Evolutionary conservation across 2,113 vertebrate genomes (phyloP), one percentile per base, ranked within the genome.

Genomic region (Psittacula cyanocephala): DNA sequence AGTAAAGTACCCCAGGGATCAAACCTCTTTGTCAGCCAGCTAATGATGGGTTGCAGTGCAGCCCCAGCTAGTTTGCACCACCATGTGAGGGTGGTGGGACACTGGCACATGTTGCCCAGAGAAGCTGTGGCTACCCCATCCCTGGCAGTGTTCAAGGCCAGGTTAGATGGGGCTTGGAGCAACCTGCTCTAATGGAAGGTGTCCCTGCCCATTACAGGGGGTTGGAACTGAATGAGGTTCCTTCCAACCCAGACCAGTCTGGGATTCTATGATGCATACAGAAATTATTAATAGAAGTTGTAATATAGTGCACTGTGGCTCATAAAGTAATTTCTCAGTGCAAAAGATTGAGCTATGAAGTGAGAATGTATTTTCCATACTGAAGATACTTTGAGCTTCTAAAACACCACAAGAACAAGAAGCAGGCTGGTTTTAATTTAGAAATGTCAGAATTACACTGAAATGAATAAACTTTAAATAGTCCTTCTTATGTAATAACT

Each of bases 401-500:
- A 28, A 67, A 92, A 31, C 60, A 89, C 44, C 13, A 71, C 43
- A 71, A 65, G 52, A 85, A 62, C 15, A 49, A 80, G 74, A n/a
- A 92, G 33, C 33, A 79, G 52, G 12, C 70, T 88, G 46, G 2
- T 93, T 95, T 88, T 79, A 70, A 62, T 82, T 84, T 92, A 85
- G 46, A 89, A 93, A 93, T 85, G 39, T 67, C 49, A 89, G 77
- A 93, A 92, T 91, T 91, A 72, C 35, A 80, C 63, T 85, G 74
- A 92, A 92, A 92, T 86, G 33, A 91, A 86, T 75, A 67, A 91
- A 95, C 63, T 96, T 95, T 76, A 81, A 87, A 60, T 81, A 92
- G 86, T 75, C 11, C 2, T 88, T 33, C 75, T 96, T 90, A 90
- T 47, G 49, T 81, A 96, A 94, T 90, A 93, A 52, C 17, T 96